phyloP scores from a whole-genome alignment of 2,113 vertebrate species.

The Corapipo altera region DNA sequence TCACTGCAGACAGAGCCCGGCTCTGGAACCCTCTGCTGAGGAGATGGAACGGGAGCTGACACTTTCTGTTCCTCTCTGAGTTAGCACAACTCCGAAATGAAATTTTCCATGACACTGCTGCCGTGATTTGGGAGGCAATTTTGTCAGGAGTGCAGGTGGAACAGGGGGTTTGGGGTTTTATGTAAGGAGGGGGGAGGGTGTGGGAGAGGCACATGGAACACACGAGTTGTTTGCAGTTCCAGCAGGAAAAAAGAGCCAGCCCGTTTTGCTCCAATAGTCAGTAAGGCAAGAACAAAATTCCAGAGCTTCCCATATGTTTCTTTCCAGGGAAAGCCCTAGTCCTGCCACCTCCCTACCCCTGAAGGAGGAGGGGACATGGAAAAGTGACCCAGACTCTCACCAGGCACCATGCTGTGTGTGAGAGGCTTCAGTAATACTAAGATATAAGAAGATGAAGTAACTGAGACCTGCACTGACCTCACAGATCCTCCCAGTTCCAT shows the following conservation, averaged over 20 bases:
- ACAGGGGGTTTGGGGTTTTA: neutral
- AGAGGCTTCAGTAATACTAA: neutral
- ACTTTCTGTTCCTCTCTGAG: neutral
- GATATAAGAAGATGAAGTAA: accelerated
- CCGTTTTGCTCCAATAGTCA: neutral
- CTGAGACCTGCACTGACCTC: accelerated
- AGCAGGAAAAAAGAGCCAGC: neutral
- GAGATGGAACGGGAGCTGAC: neutral
- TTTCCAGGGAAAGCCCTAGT: neutral
- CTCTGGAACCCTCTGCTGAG: neutral
- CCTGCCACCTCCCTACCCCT: no score
- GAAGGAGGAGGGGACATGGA: neutral
- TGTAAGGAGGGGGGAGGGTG: neutral
- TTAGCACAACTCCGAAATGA: neutral
- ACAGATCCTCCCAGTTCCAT: neutral
- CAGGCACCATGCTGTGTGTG: accelerated
- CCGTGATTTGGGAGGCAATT: neutral
- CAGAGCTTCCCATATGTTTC: accelerated
- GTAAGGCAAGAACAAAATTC: neutral
- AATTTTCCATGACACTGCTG: neutral
- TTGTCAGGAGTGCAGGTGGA: neutral
- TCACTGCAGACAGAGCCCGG: neutral
- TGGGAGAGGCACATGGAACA: neutral
- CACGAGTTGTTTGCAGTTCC: neutral
- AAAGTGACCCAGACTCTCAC: neutral